Evolutionary conservation across 2,888 invertebrate species (phyloP).

Genomic region (Hoplodrina blanda): DNA sequence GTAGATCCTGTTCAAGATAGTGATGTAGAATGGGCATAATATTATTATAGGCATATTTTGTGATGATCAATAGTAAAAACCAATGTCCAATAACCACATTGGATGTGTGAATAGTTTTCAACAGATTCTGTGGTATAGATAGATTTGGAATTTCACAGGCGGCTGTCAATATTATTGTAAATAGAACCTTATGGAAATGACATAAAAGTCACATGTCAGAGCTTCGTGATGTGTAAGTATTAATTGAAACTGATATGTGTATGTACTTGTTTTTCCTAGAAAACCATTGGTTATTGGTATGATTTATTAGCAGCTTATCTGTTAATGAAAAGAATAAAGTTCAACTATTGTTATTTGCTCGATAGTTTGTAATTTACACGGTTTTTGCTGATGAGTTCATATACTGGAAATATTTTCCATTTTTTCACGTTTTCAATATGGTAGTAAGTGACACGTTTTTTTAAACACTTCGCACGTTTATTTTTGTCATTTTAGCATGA

Average conservation of each 20-base stretch:
- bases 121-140: not conserved
- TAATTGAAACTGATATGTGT: not conserved
- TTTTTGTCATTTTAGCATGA: too few relatives aligned
- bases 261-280: not conserved
- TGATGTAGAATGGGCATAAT: too few relatives aligned
- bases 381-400: not conserved
- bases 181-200: not conserved
- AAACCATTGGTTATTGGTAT: not conserved
- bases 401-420: not conserved
- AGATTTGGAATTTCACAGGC: not conserved
- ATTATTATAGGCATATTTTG: too few relatives aligned
- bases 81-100: not conserved
- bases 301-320: constrained; percentile 1
- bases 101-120: constrained; percentile 1
- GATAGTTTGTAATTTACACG: not conserved
- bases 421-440: not conserved
- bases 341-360: constrained; percentile 10
- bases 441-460: not conserved
- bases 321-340: constrained; percentile 17
- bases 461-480: too few relatives aligned
- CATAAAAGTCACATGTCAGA: not conserved
- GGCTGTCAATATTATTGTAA: not conserved
- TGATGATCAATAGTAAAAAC: constrained; percentile 1
- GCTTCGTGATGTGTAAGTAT: not conserved
- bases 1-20: not conserved